Evolutionary conservation across 2,888 invertebrate species (phyloP).

Genomic region (Augiades crinisus): DNA sequence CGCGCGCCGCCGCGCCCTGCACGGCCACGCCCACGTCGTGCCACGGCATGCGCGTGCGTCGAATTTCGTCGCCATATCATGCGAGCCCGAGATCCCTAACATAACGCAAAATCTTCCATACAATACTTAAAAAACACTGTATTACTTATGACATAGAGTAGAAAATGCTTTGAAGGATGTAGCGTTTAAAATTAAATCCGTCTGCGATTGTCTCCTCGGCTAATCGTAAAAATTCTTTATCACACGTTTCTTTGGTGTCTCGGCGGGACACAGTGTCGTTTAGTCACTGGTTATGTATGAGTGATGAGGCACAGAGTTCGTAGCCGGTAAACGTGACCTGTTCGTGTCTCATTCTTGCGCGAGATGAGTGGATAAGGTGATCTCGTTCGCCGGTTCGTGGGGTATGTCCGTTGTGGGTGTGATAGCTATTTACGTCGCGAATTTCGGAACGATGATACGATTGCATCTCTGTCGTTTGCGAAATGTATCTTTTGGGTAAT

Average conservation of each 20-base stretch:
- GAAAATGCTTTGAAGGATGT: neutral
- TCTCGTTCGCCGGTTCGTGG: slow-evolving; percentile 6
- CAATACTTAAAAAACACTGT: neutral
- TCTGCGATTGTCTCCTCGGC: slow-evolving; percentile 50
- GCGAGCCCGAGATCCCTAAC: slow-evolving; percentile 15
- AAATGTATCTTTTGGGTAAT: neutral
- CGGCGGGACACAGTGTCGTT: neutral
- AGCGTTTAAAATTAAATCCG: slow-evolving; percentile 55
- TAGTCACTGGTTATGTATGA: neutral
- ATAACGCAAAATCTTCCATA: neutral
- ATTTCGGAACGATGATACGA: neutral
- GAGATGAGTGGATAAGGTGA: neutral
- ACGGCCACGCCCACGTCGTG: slow-evolving; percentile 95
- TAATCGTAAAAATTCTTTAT: slow-evolving; percentile 64
- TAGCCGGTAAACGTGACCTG: neutral
- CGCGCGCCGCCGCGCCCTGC: slow-evolving; percentile 91
- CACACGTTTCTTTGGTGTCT: neutral
- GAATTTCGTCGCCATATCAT: slow-evolving; percentile 37
- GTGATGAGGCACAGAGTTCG: slow-evolving; percentile 1
- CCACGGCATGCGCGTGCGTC: slow-evolving; percentile 89
- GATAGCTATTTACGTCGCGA: slow-evolving; percentile 11
- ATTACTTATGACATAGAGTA: neutral
- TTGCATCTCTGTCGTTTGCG: neutral
- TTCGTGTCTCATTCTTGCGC: neutral
- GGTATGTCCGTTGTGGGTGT: slow-evolving; percentile 10